Evolutionary conservation across 92 coral and sea anemone genomes (phyloP).

Genomic region (Phenganax marumi): DNA sequence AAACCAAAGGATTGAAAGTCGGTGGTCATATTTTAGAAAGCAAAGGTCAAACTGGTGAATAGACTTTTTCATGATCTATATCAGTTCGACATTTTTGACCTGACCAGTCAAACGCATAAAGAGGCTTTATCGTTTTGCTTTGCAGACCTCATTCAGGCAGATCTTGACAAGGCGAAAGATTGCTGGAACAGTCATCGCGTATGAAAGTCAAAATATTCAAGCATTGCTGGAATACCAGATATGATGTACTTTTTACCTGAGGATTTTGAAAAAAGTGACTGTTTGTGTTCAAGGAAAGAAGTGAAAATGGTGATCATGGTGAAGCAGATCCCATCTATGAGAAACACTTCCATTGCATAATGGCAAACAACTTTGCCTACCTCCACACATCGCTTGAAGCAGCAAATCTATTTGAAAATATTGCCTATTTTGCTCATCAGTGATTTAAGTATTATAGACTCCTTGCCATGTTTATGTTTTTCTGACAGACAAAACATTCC

Average conservation of each 20-base stretch:
- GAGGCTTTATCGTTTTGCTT: constrained; percentile 71
- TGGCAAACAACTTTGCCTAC: constrained; percentile 46
- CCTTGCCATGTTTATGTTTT: not conserved
- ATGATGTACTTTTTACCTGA: no score
- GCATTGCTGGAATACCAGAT: no score
- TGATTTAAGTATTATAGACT: not conserved
- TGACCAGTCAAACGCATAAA: constrained; percentile 57
- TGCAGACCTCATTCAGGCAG: constrained; percentile 61
- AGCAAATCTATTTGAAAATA: constrained; percentile 48
- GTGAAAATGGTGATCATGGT: no score
- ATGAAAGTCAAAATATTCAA: constrained; percentile 63
- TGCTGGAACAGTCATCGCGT: constrained; percentile 62
- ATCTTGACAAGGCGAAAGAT: constrained; percentile 63
- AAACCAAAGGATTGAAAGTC: no score
- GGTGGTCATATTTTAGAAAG: no score
- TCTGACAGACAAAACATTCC: no score
- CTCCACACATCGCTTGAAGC: constrained; percentile 56
- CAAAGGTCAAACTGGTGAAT: constrained; percentile 67
- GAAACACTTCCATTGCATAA: constrained; percentile 45
- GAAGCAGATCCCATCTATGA: no score
- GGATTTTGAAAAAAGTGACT: no score
- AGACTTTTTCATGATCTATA: constrained; percentile 63
- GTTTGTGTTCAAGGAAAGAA: no score
- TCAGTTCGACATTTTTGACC: constrained; percentile 61
- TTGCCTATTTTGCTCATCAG: constrained; percentile 46